phyloP scores from a whole-genome alignment of 2,113 vertebrate species.

The Macquaria ambigua region DNA sequence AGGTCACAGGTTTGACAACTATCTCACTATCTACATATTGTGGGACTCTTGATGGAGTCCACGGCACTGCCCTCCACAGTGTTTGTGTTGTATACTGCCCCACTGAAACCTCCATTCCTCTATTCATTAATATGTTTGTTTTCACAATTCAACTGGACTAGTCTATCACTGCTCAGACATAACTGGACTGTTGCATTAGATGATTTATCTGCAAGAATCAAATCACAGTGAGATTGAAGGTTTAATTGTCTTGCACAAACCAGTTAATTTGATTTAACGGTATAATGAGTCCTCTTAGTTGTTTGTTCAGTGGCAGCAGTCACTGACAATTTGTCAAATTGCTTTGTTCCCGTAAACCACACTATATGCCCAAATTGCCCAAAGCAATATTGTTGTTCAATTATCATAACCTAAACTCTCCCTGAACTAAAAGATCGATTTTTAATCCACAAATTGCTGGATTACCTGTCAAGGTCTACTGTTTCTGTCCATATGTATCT shows the following conservation, averaged over 20 bases:
- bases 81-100: neutral
- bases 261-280: constrained; percentile 20
- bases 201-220: constrained; percentile 11
- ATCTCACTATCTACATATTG: neutral
- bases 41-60: neutral
- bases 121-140: neutral
- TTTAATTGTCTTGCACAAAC: constrained; percentile 25
- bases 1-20: neutral
- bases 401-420: constrained; percentile 5
- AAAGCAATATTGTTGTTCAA: neutral
- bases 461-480: neutral
- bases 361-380: neutral
- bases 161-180: neutral
- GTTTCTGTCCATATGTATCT: constrained; percentile 1
- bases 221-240: neutral
- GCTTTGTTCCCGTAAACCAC: neutral
- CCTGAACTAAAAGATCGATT: neutral
- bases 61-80: neutral
- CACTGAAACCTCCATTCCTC: neutral
- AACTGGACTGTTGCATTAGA: constrained; percentile 1
- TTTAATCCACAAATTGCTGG: neutral
- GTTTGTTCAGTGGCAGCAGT: constrained; percentile 17
- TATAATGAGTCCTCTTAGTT: neutral
- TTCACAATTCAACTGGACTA: neutral
- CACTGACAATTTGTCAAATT: constrained; percentile 13